These are phyloP conservation scores for Nemopilema nomurai DNA, from an alignment of 30 jellyfish, hydroid and myxozoan species.

Conservation along the genomic window DNA sequence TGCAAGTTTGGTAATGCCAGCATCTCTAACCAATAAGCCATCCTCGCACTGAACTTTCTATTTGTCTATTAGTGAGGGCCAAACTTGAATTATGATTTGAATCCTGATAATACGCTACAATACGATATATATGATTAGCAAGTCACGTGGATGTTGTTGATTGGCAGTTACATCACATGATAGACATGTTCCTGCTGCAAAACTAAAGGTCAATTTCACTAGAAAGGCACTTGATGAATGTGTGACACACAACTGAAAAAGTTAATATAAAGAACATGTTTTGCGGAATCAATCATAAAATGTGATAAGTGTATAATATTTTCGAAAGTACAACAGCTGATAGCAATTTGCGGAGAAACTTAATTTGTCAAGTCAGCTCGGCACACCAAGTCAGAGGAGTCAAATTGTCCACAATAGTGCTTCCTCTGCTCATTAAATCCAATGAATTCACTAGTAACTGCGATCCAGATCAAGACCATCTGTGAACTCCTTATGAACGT, in stretches of 20 bases:
- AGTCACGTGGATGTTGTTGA: not conserved
- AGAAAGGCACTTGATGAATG: not conserved
- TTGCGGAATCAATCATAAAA: not conserved
- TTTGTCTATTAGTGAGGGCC: not conserved
- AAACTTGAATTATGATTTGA: not conserved
- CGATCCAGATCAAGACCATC: too few species aligned
- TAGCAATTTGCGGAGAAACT: too few species aligned
- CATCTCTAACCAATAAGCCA: too few species aligned
- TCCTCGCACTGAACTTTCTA: too few species aligned
- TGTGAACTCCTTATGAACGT: too few species aligned
- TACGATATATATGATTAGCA: not conserved
- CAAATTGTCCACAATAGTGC: too few species aligned
- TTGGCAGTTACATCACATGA: not conserved
- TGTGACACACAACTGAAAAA: not conserved
- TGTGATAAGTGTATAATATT: too few species aligned
- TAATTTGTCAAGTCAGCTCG: too few species aligned
- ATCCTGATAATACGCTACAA: not conserved
- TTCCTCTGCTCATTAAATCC: too few species aligned
- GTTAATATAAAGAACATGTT: not conserved
- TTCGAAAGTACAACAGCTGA: not conserved
- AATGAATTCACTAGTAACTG: too few species aligned
- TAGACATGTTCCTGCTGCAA: not conserved
- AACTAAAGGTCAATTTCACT: not conserved
- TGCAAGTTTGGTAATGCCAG: too few species aligned
- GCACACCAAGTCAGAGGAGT: too few species aligned